Percentiles rank a stretch among this genome's conserved stretches.
Evolutionary conservation across 2,797 vertebrate genomes (phyloP).

Genomic region (Antrozous pallidus): DNA sequence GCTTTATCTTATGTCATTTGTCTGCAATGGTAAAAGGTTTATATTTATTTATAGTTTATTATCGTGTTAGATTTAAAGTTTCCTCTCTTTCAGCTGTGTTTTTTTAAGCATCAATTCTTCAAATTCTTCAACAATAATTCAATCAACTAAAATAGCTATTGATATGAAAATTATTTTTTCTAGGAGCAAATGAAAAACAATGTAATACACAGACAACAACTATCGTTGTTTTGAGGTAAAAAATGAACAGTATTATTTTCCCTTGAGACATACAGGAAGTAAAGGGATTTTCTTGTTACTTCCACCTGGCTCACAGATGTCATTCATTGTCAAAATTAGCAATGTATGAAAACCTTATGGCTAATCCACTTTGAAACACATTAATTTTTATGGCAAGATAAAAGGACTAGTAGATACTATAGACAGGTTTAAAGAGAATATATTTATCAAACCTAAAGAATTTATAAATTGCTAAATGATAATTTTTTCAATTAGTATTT

Average conservation of each 20-base stretch:
- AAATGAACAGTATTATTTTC: slow-evolving; percentile 57
- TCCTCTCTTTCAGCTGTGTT: neutral
- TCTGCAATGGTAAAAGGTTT: neutral
- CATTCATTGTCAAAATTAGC: slow-evolving; percentile 20
- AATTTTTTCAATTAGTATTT: neutral
- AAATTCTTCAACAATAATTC: slow-evolving; percentile 34
- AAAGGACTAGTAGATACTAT: neutral
- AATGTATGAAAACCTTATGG: slow-evolving; percentile 47
- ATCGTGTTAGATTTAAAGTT: neutral
- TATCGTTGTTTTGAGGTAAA: slow-evolving; percentile 35
- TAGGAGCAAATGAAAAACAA: slow-evolving; percentile 32
- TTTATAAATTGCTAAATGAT: neutral
- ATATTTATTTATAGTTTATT: neutral
- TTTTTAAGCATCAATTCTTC: neutral
- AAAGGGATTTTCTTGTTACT: slow-evolving; percentile 40
- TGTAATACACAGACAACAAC: neutral
- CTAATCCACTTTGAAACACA: slow-evolving; percentile 33
- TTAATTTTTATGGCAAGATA: slow-evolving; percentile 30
- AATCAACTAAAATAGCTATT: slow-evolving; percentile 32
- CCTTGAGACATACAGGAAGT: slow-evolving; percentile 49
- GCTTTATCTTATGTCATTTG: neutral
- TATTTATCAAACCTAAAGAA: slow-evolving; percentile 12
- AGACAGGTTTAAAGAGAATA: neutral
- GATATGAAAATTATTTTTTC: slow-evolving; percentile 13
- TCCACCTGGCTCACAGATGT: slow-evolving; percentile 63